Percentiles rank a stretch among this genome's conserved stretches.
Conservation (phyloP, 2,113 vertebrate species). For the Lepisosteus osseus region DNA sequence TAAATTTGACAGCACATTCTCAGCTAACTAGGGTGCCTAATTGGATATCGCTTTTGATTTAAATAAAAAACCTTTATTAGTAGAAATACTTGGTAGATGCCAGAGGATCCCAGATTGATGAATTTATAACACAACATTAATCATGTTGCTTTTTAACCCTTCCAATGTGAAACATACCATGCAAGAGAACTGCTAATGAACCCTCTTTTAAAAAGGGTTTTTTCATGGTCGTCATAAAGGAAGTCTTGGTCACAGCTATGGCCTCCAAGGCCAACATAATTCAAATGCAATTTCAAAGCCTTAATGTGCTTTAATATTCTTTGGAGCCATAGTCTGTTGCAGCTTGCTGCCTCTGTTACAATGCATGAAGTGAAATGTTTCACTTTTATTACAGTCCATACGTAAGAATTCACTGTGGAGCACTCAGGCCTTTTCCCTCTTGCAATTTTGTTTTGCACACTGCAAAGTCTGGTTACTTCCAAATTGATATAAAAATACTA, state of each 20-base stretch:
- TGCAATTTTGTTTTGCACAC: too few species aligned
- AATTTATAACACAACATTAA: background rate
- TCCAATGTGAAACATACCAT: background rate
- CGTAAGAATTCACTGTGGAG: too few species aligned
- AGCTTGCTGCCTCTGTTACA: too few species aligned
- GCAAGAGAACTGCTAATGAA: background rate
- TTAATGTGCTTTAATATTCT: background rate
- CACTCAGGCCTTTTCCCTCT: too few species aligned
- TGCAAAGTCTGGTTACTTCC: too few species aligned
- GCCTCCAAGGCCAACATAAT: background rate
- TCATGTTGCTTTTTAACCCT: background rate
- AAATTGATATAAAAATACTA: too few species aligned
- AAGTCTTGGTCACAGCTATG: background rate
- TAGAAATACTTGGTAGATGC: background rate
- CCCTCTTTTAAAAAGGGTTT: background rate
- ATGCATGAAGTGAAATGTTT: too few species aligned
- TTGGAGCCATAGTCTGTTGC: too few species aligned
- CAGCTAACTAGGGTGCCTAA: conserved; percentile 11
- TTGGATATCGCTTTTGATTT: conserved; percentile 11
- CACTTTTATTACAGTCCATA: too few species aligned
- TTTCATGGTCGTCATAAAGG: too few species aligned
- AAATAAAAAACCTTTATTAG: background rate
- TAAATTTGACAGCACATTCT: conserved; percentile 17
- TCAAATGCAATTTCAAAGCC: background rate
- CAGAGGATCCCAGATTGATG: background rate